A percentile compares a stretch with the other conserved stretches of the same genome.
Evolutionary conservation across 2,113 vertebrate species (phyloP).

Genomic region (Mesitornis unicolor): DNA sequence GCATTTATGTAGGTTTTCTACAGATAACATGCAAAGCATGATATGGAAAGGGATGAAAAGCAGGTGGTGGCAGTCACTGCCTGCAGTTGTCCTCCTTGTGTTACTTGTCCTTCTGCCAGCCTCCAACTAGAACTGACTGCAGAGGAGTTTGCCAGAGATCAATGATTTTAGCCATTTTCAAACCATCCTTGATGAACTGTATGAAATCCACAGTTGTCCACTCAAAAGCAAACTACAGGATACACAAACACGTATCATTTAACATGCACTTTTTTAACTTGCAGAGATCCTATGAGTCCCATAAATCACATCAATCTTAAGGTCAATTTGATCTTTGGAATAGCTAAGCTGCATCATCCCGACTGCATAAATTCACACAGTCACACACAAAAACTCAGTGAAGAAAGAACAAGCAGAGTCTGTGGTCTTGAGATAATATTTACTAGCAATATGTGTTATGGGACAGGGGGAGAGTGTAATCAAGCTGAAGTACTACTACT

Average conservation of each 20-base stretch:
- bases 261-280: background rate
- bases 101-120: slow-evolving; percentile 21
- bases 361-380: background rate
- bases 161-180: slow-evolving; percentile 31
- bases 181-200: slow-evolving; percentile 44
- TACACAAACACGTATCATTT: background rate
- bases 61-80: background rate
- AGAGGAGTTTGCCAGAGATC: slow-evolving; percentile 39
- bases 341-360: background rate
- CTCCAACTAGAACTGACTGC: background rate
- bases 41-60: slow-evolving; percentile 2
- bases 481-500: background rate
- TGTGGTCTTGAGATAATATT: background rate
- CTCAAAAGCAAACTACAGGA: background rate
- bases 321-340: slow-evolving; percentile 40
- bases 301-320: slow-evolving; percentile 27
- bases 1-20: background rate
- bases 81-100: background rate
- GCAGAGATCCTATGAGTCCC: background rate
- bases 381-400: background rate
- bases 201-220: background rate
- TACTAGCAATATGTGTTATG: background rate
- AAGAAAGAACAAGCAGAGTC: background rate
- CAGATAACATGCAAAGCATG: background rate
- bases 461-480: background rate